A percentile compares a stretch with the other conserved stretches of the same genome.
Conservation (phyloP, 2,797 vertebrate genomes). For the Trematomus bernacchii region DNA sequence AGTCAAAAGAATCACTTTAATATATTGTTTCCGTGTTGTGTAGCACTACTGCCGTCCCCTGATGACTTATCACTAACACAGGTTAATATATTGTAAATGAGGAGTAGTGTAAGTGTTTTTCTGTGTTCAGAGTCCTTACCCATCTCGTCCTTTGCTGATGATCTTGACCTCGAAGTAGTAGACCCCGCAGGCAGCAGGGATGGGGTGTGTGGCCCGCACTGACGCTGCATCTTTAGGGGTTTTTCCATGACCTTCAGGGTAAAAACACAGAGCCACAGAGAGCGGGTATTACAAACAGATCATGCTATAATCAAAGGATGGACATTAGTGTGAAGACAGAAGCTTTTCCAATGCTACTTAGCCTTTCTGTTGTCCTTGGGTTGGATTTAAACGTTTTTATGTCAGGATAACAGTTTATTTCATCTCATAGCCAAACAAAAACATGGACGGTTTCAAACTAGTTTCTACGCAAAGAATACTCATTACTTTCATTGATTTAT, state of each 20-base stretch:
- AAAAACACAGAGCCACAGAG: conserved; percentile 25
- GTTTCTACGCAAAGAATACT: no score
- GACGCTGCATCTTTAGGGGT: conserved; percentile 99
- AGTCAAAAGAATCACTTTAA: no score
- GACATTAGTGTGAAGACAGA: background rate
- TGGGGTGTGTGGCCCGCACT: conserved; percentile 97
- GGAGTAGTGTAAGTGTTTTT: background rate
- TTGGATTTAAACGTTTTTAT: no score
- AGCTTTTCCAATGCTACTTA: background rate
- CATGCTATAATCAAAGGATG: background rate
- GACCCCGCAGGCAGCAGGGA: conserved; percentile 98
- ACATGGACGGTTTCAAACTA: no score
- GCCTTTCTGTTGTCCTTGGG: no score
- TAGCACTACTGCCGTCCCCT: no score
- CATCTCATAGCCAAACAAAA: no score
- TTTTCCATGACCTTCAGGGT: conserved; percentile 93
- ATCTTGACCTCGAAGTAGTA: conserved; percentile 99
- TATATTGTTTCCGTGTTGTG: no score
- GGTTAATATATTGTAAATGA: no score
- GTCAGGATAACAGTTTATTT: no score
- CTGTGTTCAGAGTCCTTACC: conserved; percentile 82
- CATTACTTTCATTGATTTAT: no score
- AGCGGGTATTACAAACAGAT: background rate
- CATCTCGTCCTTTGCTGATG: conserved; percentile 99
- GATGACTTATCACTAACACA: no score